Conservation (phyloP, 2,113 vertebrate genomes). For the Cinclus cinclus region DNA sequence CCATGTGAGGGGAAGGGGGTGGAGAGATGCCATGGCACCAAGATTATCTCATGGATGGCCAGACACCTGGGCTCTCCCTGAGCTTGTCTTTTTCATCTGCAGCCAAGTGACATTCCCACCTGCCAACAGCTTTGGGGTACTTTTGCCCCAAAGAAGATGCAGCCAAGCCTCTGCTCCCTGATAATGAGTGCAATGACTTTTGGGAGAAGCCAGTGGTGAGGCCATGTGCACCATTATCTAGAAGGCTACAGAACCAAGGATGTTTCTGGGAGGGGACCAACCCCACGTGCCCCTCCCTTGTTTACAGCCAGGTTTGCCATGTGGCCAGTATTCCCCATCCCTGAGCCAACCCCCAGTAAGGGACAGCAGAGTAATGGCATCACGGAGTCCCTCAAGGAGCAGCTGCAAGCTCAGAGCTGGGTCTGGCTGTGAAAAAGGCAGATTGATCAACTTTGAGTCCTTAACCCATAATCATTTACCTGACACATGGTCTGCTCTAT, state of each 20-base stretch:
- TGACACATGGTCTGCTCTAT: not conserved
- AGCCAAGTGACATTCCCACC: not conserved
- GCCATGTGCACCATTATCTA: not conserved
- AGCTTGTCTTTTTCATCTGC: not conserved
- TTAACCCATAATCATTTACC: not conserved
- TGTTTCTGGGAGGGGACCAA: not conserved
- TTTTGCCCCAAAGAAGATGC: not conserved
- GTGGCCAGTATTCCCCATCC: not conserved
- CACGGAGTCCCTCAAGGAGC: not conserved
- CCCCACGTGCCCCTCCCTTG: not conserved
- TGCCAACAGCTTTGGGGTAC: not conserved
- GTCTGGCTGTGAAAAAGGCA: not conserved
- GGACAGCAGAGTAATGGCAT: not conserved
- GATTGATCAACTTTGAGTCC: not conserved
- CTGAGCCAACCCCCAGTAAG: not conserved
- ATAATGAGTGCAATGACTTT: accelerated
- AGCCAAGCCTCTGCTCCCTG: not conserved
- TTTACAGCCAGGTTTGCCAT: not conserved
- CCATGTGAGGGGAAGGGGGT: not conserved
- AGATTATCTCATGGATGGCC: not conserved
- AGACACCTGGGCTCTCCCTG: not conserved
- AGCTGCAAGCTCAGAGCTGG: not conserved
- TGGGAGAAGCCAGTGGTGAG: not conserved
- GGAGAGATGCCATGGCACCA: not conserved
- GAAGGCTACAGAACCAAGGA: not conserved